phyloP scores from a whole-genome alignment of 30 jellyfish, hydroid and myxozoan species.

The Turritopsis dohrnii region DNA sequence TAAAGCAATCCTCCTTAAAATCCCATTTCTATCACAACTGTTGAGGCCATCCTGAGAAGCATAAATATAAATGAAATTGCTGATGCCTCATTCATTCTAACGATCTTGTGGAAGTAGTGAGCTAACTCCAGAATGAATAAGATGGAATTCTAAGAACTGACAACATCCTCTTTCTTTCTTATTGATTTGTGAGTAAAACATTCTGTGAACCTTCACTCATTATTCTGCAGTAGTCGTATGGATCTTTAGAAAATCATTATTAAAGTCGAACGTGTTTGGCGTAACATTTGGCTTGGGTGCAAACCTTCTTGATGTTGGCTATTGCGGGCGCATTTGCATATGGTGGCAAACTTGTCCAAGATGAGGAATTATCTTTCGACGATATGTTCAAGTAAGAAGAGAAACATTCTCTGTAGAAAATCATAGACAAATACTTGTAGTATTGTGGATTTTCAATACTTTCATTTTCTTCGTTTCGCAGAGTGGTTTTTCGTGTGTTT shows the following conservation, averaged over 20 bases:
- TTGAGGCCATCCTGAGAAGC: no score
- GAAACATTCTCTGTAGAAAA: no score
- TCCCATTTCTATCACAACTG: no score
- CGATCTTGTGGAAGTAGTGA: no score
- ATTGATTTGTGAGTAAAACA: neutral
- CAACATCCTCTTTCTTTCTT: neutral
- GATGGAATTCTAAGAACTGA: no score
- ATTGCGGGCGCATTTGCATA: slow-evolving; percentile 90
- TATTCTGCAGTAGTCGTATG: neutral
- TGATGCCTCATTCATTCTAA: no score
- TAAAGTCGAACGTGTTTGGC: slow-evolving; percentile 70
- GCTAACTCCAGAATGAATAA: no score
- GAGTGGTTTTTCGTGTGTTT: slow-evolving; percentile 77
- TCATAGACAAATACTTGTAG: no score
- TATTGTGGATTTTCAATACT: no score
- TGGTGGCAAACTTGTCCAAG: slow-evolving; percentile 83
- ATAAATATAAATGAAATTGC: no score
- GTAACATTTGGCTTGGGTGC: slow-evolving; percentile 74
- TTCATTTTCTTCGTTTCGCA: slow-evolving; percentile 5
- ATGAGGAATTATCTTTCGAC: slow-evolving; percentile 50
- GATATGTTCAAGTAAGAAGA: slow-evolving; percentile 74
- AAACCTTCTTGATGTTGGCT: slow-evolving; percentile 64
- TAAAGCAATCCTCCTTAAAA: no score
- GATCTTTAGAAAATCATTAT: slow-evolving; percentile 46
- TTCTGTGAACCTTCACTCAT: neutral